Conservation (phyloP, 2,888 invertebrate species). For the Odontomyia ornata region DNA sequence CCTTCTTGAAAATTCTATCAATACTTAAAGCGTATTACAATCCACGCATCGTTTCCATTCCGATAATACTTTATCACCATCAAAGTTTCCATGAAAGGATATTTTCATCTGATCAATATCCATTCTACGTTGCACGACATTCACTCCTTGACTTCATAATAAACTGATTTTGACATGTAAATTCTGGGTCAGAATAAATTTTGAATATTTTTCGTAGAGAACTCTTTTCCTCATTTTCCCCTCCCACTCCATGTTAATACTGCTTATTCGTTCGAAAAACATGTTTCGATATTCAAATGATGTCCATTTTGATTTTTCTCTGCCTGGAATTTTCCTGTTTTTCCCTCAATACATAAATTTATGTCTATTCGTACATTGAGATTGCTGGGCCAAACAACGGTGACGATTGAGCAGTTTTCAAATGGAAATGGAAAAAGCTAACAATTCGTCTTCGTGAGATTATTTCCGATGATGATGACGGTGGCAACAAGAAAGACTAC, state of each 20-base stretch:
- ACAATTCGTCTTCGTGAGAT: conserved; percentile 34
- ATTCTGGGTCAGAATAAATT: conserved; percentile 33
- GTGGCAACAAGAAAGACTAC: neutral
- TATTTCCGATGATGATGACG: conserved; percentile 25
- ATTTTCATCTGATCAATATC: neutral
- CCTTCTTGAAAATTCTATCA: too few species aligned
- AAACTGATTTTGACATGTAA: conserved; percentile 41
- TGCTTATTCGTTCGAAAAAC: neutral
- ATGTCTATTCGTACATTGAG: neutral
- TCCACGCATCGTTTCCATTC: neutral
- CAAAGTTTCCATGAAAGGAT: neutral
- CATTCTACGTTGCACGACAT: neutral
- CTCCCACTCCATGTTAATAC: neutral
- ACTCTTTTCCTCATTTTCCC: neutral
- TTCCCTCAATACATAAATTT: neutral
- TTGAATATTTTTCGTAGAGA: neutral
- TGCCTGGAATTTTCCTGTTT: neutral
- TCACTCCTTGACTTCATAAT: conserved; percentile 37
- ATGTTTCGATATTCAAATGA: conserved; percentile 36
- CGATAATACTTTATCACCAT: conserved; percentile 13
- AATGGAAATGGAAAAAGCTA: conserved; percentile 40
- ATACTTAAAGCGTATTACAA: too few species aligned
- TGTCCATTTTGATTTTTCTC: conserved; percentile 16
- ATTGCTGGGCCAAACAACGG: neutral
- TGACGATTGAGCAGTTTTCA: neutral